phyloP scores from a whole-genome alignment of 2,113 vertebrate species.

The Myiozetetes cayanensis region DNA sequence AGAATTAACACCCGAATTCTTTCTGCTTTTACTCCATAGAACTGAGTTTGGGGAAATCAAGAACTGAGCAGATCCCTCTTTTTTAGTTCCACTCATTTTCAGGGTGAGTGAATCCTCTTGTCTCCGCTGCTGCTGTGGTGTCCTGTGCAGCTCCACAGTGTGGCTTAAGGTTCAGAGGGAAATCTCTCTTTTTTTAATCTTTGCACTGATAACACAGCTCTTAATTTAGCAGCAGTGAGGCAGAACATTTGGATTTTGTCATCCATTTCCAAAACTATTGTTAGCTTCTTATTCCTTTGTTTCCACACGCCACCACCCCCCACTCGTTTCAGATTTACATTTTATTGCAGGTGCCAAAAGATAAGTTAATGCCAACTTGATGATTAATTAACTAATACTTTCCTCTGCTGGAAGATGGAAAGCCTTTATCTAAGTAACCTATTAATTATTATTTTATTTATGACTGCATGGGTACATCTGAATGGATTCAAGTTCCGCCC shows the following conservation, averaged over 20 bases:
- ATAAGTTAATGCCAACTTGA: constrained; percentile 52
- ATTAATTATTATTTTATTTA: constrained; percentile 54
- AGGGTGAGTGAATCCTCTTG: constrained; percentile 65
- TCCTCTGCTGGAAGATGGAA: constrained; percentile 33
- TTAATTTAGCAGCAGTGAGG: constrained; percentile 65
- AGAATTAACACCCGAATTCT: background rate
- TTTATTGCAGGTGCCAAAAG: constrained; percentile 58
- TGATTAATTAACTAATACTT: constrained; percentile 58
- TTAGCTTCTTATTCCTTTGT: constrained; percentile 44
- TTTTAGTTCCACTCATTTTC: constrained; percentile 14
- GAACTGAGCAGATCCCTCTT: background rate
- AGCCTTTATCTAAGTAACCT: constrained; percentile 36
- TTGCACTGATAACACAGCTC: background rate
- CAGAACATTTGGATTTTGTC: constrained; percentile 67
- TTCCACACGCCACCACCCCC: background rate
- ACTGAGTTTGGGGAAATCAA: background rate
- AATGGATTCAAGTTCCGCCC: background rate
- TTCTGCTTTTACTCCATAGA: background rate
- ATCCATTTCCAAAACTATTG: constrained; percentile 62
- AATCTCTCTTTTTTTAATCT: constrained; percentile 60
- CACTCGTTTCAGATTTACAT: constrained; percentile 19
- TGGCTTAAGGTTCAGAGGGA: constrained; percentile 26
- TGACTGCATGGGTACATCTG: background rate
- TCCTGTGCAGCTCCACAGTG: background rate
- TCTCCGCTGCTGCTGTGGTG: background rate